These are phyloP conservation scores for Drosophila anomelani DNA, from an alignment of 2,888 invertebrate genomes.

Conservation along the genomic window DNA sequence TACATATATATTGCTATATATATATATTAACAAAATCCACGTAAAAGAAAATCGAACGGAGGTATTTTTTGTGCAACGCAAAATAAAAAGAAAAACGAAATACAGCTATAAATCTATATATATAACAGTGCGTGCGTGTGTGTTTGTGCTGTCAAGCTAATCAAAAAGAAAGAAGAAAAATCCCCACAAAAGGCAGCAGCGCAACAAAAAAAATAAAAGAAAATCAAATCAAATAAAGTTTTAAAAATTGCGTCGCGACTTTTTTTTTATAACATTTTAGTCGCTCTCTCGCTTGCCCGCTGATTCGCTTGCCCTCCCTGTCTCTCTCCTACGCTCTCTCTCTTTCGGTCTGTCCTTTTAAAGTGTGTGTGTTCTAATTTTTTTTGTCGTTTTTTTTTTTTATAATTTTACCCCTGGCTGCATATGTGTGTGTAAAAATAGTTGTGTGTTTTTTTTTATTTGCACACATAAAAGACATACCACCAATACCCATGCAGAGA, in stretches of 20 bases:
- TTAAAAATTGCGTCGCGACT: constrained; percentile 47
- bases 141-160: constrained; percentile 22
- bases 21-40: constrained; percentile 35
- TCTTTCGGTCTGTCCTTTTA: constrained; percentile 16
- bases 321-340: constrained; percentile 8
- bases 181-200: constrained; percentile 14
- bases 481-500: constrained; percentile 1
- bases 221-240: constrained; percentile 7
- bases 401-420: background rate
- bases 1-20: too few relatives aligned
- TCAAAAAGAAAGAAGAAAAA: constrained; percentile 3
- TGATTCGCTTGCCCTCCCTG: background rate
- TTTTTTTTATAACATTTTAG: constrained; percentile 28
- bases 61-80: constrained; percentile 32
- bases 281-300: constrained; percentile 9
- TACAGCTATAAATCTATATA: constrained; percentile 7
- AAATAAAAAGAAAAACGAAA: constrained; percentile 5
- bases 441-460: background rate
- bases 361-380: constrained; percentile 37
- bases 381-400: constrained; percentile 28
- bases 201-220: background rate
- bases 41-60: constrained; percentile 25
- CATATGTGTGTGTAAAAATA: background rate
- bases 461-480: background rate
- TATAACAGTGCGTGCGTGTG: constrained; percentile 35